Evolutionary conservation across 30 jellyfish, hydroid and myxozoan species (phyloP).

Genomic region (Pelagia noctiluca): DNA sequence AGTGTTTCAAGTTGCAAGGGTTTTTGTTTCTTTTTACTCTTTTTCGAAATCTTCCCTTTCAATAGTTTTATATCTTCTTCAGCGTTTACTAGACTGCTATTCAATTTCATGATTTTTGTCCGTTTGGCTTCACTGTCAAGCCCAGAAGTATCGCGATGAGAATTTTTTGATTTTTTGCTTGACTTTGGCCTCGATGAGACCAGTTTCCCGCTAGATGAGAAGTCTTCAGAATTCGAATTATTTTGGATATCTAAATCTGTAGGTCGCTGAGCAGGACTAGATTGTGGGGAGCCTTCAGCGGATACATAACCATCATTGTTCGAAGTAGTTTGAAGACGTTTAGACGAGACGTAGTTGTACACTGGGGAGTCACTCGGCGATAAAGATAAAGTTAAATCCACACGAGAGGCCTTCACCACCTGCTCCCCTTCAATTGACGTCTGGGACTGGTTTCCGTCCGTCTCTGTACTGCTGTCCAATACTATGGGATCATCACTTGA

Average conservation of each 20-base stretch:
- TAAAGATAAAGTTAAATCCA: too few species aligned
- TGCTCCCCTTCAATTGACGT: too few species aligned
- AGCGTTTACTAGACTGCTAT: not conserved
- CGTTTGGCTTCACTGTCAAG: not conserved
- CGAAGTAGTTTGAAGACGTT: too few species aligned
- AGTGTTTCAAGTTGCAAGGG: not conserved
- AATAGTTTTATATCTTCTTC: not conserved
- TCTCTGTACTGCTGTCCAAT: too few species aligned
- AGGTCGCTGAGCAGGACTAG: too few species aligned
- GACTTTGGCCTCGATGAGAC: conserved; percentile 3
- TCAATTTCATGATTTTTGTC: not conserved
- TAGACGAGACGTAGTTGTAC: not conserved
- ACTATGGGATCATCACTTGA: too few species aligned
- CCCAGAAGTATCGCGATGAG: not conserved
- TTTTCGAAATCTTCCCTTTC: conserved; percentile 7
- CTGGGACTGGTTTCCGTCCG: too few species aligned
- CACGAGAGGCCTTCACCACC: too few species aligned
- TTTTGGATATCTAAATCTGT: too few species aligned
- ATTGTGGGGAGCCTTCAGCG: too few species aligned
- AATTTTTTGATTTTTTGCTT: not conserved
- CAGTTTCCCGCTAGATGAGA: not conserved
- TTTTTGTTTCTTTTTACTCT: conserved; percentile 25
- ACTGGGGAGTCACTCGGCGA: conserved; percentile 4
- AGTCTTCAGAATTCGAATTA: not conserved
- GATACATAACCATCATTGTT: too few species aligned